Percentiles rank a stretch among this genome's conserved stretches.
Evolutionary conservation across 2,113 vertebrate species (phyloP).

Genomic region (Cololabis saira): DNA sequence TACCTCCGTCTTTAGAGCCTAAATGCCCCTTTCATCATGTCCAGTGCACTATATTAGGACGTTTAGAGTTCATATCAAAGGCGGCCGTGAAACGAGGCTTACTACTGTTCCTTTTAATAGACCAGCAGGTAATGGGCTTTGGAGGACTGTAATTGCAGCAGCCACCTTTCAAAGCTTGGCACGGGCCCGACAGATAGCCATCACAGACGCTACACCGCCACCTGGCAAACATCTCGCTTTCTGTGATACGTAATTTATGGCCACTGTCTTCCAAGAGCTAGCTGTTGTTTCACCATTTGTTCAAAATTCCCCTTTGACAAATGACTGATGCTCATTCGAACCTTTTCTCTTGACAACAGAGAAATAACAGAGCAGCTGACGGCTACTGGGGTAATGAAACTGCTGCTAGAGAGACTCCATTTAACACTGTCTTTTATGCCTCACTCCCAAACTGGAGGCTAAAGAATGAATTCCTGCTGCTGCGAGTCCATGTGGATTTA

Average conservation of each 20-base stretch:
- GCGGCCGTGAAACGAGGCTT: slow-evolving; percentile 45
- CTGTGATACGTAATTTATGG: slow-evolving; percentile 64
- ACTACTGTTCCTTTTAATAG: slow-evolving; percentile 69
- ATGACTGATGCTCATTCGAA: slow-evolving; percentile 40
- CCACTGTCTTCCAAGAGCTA: slow-evolving; percentile 31
- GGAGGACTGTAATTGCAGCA: slow-evolving; percentile 59
- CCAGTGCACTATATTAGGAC: slow-evolving; percentile 20
- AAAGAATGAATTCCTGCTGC: slow-evolving; percentile 33
- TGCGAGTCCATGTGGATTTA: slow-evolving; percentile 39
- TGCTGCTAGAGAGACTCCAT: slow-evolving; percentile 37
- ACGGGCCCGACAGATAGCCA: slow-evolving; percentile 60
- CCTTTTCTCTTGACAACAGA: slow-evolving; percentile 21
- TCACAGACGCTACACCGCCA: slow-evolving; percentile 53
- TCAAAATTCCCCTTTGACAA: slow-evolving; percentile 29
- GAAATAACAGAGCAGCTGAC: slow-evolving; percentile 19
- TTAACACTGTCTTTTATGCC: slow-evolving; percentile 32
- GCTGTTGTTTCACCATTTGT: slow-evolving; percentile 28
- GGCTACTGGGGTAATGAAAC: slow-evolving; percentile 20
- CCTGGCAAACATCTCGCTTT: slow-evolving; percentile 58
- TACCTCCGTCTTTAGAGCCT: neutral
- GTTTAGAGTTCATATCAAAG: slow-evolving; percentile 43
- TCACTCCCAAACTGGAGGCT: slow-evolving; percentile 31
- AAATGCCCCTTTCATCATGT: slow-evolving; percentile 19
- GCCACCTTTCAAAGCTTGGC: slow-evolving; percentile 59
- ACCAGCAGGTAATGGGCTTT: slow-evolving; percentile 71